Conservation (phyloP, 2,797 vertebrate species). For the Atherinosoma microstoma region DNA sequence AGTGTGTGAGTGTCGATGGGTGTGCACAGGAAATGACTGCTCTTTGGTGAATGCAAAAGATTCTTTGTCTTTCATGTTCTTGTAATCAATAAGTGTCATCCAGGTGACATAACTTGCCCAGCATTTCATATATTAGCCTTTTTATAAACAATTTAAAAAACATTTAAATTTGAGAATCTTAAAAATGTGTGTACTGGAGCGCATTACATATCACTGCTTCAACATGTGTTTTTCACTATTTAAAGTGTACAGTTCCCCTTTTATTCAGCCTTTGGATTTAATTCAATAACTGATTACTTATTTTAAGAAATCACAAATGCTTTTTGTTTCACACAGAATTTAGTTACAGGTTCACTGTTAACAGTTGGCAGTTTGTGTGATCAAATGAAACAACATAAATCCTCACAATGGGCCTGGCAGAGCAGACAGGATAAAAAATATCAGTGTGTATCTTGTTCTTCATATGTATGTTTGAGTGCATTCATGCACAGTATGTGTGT, state of each 20-base stretch:
- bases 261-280: conserved; percentile 60
- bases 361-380: conserved; percentile 26
- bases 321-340: conserved; percentile 51
- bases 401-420: neutral
- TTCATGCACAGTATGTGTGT: conserved; percentile 17
- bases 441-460: conserved; percentile 11
- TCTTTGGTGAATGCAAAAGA: conserved; percentile 56
- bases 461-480: conserved; percentile 14
- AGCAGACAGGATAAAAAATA: neutral
- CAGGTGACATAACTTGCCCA: conserved; percentile 36
- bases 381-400: conserved; percentile 11
- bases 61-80: conserved; percentile 67
- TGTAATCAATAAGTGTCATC: conserved; percentile 51
- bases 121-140: conserved; percentile 38
- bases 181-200: conserved; percentile 44
- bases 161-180: conserved; percentile 25
- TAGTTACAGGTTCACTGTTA: conserved; percentile 26
- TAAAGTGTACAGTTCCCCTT: conserved; percentile 55
- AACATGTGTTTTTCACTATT: conserved; percentile 75
- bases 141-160: conserved; percentile 24
- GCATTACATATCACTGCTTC: conserved; percentile 56
- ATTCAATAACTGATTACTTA: conserved; percentile 73
- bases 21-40: conserved; percentile 54
- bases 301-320: conserved; percentile 72
- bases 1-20: neutral